Base-by-base conservation (phyloP, 2,113 vertebrate genomes). In the Percina caprodes region DNA sequence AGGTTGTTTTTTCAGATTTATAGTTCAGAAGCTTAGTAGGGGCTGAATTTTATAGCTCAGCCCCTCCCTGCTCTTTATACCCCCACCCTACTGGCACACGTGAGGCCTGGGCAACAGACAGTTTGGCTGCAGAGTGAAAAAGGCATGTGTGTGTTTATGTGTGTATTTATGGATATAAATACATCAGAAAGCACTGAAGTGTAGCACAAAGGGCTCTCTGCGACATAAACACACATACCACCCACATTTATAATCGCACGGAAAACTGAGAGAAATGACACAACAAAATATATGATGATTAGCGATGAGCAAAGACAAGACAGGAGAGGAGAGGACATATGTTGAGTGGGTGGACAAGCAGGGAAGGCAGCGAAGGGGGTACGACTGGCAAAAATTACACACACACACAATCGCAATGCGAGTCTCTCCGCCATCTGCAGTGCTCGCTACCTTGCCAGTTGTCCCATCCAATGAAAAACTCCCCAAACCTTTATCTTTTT, bases 301-400 rank as follows among this genome's bases (percentile, higher is more conserved):
- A 13, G 68, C 67, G 63, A 78, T 26, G 68, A 86, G 76, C 87
- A 86, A 68, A 42, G 42, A 56, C n/a, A 35, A 23, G 68, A 76
- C 26, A 30, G 65, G 42, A 54, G 56, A 74, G 70, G 81, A 74
- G 74, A 79, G 81, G 90, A 92, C 93, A 94, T 93, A 93, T 92
- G 92, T 91, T 93, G 92, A 93, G 93, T 93, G 91, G 92, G 92
- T 84, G 92, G 88, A 88, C 80, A 85, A 79, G 80, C 88, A 88
- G 85, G 85, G 83, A 85, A 81, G 85, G 88, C 74, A 82, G 70
- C 83, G 83, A 80, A 88, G 84, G 81, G 85, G 80, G 86, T 83
- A 86, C 45, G 51, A 89, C 82, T 89, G 79, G 84, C 80, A 84
- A 81, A 90, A 90, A 87, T 69, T 81, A 72, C 77, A 86, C 68